Conservation (phyloP, 2,888 invertebrate species). For the Trisateles emortualis region DNA sequence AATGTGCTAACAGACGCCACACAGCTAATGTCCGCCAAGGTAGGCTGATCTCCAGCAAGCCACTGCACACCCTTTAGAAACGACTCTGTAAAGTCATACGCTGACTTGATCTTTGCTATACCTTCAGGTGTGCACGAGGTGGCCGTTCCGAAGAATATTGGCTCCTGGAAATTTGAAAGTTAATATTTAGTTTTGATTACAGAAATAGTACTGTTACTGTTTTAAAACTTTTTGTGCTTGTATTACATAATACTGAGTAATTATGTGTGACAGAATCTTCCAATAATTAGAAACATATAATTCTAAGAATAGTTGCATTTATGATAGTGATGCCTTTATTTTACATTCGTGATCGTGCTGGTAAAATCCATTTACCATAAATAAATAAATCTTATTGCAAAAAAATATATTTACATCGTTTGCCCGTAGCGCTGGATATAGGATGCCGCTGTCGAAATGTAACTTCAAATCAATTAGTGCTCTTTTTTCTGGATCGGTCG, state of each 20-base stretch:
- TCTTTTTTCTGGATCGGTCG: slow-evolving; percentile 75
- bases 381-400: not conserved
- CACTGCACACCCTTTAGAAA: slow-evolving; percentile 76
- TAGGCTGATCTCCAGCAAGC: slow-evolving; percentile 83
- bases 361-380: no score
- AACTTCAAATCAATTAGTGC: slow-evolving; percentile 81
- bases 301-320: no score
- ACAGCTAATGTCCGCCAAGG: slow-evolving; percentile 86
- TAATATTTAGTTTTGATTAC: no score
- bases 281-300: no score
- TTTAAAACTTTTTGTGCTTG: no score
- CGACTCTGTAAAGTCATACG: slow-evolving; percentile 72
- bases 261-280: no score
- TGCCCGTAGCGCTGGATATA: slow-evolving; percentile 75
- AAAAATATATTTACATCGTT: slow-evolving; percentile 46
- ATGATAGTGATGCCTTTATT: no score
- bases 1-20: slow-evolving; percentile 78
- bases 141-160: slow-evolving; percentile 43
- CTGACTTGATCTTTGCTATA: slow-evolving; percentile 44
- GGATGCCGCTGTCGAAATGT: slow-evolving; percentile 81
- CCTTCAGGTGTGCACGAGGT: slow-evolving; percentile 35
- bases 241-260: no score
- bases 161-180: slow-evolving; percentile 38
- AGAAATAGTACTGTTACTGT: no score
- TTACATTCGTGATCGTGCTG: no score